Conservation (phyloP, 64 coral and sea anemone genomes). For the Porites lutea region DNA sequence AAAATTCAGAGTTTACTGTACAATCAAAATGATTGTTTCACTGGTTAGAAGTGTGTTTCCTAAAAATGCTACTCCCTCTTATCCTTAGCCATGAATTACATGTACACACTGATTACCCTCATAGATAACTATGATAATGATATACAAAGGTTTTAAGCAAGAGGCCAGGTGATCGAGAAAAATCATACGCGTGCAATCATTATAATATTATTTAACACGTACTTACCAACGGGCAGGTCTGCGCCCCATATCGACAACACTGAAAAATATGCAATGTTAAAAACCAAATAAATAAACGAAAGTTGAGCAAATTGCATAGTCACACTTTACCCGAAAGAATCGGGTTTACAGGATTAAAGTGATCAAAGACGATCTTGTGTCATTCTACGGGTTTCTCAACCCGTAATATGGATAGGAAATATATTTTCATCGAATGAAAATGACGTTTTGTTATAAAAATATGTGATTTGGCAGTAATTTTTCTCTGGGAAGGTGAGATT, state of each 20-base stretch:
- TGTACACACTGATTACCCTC: too few species aligned
- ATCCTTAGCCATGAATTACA: too few species aligned
- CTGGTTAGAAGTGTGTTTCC: too few species aligned
- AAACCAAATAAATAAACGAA: neutral
- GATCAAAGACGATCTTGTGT: neutral
- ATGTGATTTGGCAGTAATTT: neutral
- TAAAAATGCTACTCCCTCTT: too few species aligned
- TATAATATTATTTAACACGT: neutral
- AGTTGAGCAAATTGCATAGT: neutral
- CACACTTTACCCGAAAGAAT: neutral
- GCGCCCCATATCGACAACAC: conserved; percentile 87
- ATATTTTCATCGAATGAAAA: neutral
- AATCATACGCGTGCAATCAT: neutral
- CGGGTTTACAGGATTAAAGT: too few species aligned
- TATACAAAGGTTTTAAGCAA: too few species aligned
- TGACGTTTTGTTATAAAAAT: neutral
- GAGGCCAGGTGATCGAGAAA: too few species aligned
- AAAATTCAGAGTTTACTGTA: too few species aligned
- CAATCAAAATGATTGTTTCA: too few species aligned
- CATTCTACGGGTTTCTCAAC: neutral
- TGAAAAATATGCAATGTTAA: conserved; percentile 29
- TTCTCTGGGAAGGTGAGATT: neutral
- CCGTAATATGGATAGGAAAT: neutral
- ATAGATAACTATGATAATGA: too few species aligned
- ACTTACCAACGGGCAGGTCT: conserved; percentile 98